Percentiles rank a stretch among this genome's conserved stretches.
Conservation (phyloP, 2,113 vertebrate genomes). For the Paradisaea rubra region DNA sequence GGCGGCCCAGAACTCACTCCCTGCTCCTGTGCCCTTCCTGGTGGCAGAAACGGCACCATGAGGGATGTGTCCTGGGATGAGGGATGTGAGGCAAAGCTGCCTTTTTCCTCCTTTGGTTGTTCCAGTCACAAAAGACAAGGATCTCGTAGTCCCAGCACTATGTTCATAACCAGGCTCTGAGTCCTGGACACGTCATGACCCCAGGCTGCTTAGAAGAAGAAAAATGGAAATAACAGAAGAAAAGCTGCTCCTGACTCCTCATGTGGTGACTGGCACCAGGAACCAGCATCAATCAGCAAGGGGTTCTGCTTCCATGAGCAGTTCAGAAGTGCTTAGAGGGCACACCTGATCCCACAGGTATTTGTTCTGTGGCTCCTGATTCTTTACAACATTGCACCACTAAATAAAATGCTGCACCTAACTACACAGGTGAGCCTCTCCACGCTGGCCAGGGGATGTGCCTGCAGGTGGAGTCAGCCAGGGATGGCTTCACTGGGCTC, state of each 20-base stretch:
- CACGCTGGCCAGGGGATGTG: accelerated
- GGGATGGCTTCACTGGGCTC: background rate
- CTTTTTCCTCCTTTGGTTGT: background rate
- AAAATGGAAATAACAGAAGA: background rate
- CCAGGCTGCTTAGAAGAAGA: background rate
- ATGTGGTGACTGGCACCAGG: background rate
- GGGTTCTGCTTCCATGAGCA: background rate
- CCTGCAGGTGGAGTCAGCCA: background rate
- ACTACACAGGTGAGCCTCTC: background rate
- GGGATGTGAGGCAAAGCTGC: background rate
- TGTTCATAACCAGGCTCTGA: background rate
- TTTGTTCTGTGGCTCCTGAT: background rate
- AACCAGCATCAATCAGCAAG: background rate
- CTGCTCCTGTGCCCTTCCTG: background rate
- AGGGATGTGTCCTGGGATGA: accelerated
- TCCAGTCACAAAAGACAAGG: background rate
- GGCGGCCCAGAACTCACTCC: background rate
- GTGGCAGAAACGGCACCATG: background rate
- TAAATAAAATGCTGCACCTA: background rate
- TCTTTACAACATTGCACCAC: background rate
- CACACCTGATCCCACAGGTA: background rate
- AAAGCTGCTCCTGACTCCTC: background rate
- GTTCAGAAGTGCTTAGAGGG: background rate
- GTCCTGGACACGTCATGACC: accelerated
- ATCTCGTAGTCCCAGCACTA: background rate